Evolutionary conservation across 1,140 invertebrate species (phyloP).

Genomic region (Gerris buenoi): DNA sequence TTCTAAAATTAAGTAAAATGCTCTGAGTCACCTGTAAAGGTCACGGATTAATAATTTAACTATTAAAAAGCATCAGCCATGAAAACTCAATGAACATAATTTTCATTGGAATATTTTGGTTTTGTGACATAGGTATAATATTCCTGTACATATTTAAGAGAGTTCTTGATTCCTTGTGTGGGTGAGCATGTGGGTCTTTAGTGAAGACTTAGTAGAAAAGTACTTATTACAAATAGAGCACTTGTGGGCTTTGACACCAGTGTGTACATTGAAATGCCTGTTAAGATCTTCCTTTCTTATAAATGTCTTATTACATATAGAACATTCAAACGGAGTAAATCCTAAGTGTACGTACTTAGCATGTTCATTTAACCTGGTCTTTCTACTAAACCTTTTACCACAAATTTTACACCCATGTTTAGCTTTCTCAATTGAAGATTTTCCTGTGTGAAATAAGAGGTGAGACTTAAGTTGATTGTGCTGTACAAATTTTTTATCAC

Average conservation of each 20-base stretch:
- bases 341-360: constrained; percentile 50
- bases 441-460: constrained; percentile 51
- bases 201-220: constrained; percentile 47
- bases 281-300: constrained; percentile 50
- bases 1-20: too few relatives aligned
- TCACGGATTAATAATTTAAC: too few relatives aligned
- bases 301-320: constrained; percentile 43
- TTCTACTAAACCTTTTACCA: constrained; percentile 52
- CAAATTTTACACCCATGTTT: constrained; percentile 53
- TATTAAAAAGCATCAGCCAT: too few relatives aligned
- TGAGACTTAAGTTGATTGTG: constrained; percentile 51
- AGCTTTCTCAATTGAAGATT: constrained; percentile 25
- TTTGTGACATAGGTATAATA: too few relatives aligned
- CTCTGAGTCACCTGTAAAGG: too few relatives aligned
- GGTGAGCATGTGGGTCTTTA: constrained; percentile 46
- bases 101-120: too few relatives aligned
- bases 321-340: constrained; percentile 41
- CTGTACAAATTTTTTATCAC: constrained; percentile 53
- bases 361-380: constrained; percentile 45
- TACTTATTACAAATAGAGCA: constrained; percentile 43
- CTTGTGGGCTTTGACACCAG: constrained; percentile 44
- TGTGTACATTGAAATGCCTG: constrained; percentile 44
- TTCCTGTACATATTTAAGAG: too few relatives aligned
- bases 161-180: constrained; percentile 43
- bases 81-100: too few relatives aligned